Conservation (phyloP, 1,140 invertebrate genomes). For the Hydropsyche tenuis region DNA sequence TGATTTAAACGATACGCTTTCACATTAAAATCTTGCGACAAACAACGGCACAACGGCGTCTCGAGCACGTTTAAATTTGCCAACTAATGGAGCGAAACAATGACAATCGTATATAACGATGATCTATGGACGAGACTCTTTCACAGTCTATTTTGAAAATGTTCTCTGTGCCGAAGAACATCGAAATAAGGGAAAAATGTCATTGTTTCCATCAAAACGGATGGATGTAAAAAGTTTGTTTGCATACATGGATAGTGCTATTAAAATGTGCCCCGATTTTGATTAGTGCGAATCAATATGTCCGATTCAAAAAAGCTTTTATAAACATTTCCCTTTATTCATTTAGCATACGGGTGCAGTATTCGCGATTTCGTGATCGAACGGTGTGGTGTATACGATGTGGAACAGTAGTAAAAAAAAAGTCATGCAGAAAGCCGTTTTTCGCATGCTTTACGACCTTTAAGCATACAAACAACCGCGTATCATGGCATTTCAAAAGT, state of each 20-base stretch:
- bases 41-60: background rate
- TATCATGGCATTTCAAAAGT: conserved; percentile 36
- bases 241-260: no score
- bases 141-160: background rate
- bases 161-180: no score
- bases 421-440: conserved; percentile 35
- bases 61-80: conserved; percentile 7
- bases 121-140: background rate
- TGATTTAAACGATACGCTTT: conserved; percentile 4
- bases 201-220: no score
- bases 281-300: conserved; percentile 16
- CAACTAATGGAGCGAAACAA: conserved; percentile 19
- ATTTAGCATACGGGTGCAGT: conserved; percentile 2
- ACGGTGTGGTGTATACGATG: conserved; percentile 15
- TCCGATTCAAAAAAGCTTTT: background rate
- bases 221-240: no score
- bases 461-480: conserved; percentile 37
- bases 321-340: background rate
- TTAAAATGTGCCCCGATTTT: background rate
- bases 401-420: background rate
- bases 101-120: conserved; percentile 13
- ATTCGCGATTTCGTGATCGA: conserved; percentile 24
- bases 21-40: background rate
- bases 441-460: conserved; percentile 42
- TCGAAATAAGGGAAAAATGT: no score